A percentile compares a stretch with the other conserved stretches of the same genome.
phyloP scores from a whole-genome alignment of 2,113 vertebrate genomes.

The Notothenia rossii region DNA sequence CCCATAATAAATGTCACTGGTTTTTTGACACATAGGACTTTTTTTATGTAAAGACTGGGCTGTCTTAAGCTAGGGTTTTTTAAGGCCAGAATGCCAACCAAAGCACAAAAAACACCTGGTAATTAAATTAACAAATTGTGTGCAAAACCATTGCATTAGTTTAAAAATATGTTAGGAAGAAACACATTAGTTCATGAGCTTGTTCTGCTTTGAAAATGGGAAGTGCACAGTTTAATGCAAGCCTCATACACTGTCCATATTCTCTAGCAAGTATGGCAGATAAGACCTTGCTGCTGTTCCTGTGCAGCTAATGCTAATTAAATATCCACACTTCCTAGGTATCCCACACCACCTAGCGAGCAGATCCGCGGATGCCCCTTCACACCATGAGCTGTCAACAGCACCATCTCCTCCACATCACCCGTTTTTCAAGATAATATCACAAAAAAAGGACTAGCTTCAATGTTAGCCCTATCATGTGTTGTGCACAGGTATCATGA shows the following conservation, averaged over 20 bases:
- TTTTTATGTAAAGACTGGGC: not conserved
- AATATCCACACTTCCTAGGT: conserved; percentile 46
- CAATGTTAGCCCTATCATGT: conserved; percentile 8
- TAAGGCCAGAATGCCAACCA: not conserved
- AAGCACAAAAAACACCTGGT: not conserved
- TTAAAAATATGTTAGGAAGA: not conserved
- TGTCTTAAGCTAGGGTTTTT: not conserved
- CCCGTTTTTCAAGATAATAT: not conserved
- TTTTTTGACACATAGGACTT: not conserved
- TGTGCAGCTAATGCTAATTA: conserved; percentile 32
- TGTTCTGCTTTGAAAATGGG: no score
- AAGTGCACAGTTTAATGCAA: not conserved
- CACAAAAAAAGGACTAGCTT: not conserved
- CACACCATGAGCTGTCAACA: conserved; percentile 47
- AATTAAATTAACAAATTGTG: no score
- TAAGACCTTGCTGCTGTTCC: conserved; percentile 3
- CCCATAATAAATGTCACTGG: not conserved
- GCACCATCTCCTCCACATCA: conserved; percentile 26
- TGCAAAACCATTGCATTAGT: not conserved
- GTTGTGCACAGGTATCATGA: conserved; percentile 13
- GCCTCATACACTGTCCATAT: not conserved
- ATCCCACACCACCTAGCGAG: conserved; percentile 76
- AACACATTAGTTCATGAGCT: not conserved
- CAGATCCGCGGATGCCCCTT: conserved; percentile 23
- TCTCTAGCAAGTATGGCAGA: not conserved